These are phyloP conservation scores for Crocodylus rhombifer DNA, from an alignment of 2,797 vertebrate species.

Conservation along the genomic window DNA sequence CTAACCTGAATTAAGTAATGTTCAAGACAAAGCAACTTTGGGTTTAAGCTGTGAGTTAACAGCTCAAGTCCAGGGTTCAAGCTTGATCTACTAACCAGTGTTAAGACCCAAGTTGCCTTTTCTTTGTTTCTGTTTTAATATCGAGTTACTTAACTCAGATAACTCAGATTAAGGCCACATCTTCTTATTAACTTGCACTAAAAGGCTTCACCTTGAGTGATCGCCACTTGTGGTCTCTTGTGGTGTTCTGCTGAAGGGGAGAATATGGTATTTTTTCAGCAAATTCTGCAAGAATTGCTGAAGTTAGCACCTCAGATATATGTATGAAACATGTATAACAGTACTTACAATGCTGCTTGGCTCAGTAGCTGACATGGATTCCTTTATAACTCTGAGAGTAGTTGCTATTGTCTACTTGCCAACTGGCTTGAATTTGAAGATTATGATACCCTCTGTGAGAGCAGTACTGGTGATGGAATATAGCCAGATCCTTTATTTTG, in stretches of 20 bases:
- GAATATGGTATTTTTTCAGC: background rate
- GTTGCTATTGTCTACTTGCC: conserved; percentile 68
- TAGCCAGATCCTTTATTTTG: conserved; percentile 50
- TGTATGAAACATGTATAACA: conserved; percentile 25
- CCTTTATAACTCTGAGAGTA: conserved; percentile 47
- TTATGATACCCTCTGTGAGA: conserved; percentile 66
- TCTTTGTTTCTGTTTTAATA: too few species aligned
- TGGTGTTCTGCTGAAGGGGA: background rate
- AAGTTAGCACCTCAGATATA: background rate
- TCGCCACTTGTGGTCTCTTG: background rate
- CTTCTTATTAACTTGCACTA: too few species aligned
- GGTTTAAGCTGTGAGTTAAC: too few species aligned
- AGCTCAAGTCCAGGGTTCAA: too few species aligned
- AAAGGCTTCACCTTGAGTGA: background rate
- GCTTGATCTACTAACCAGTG: too few species aligned
- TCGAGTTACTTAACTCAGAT: too few species aligned
- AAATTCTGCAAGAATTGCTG: conserved; percentile 10
- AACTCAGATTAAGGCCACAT: too few species aligned
- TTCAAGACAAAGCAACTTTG: too few species aligned
- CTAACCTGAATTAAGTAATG: too few species aligned
- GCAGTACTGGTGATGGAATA: conserved; percentile 34
- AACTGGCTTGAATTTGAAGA: conserved; percentile 70
- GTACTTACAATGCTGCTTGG: conserved; percentile 50
- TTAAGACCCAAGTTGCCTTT: too few species aligned
- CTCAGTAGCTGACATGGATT: conserved; percentile 6